Evolutionary conservation across 2,797 vertebrate species (phyloP), one percentile per base, ranked within the genome.

Genomic region (Ambastaia sidthimunki): DNA sequence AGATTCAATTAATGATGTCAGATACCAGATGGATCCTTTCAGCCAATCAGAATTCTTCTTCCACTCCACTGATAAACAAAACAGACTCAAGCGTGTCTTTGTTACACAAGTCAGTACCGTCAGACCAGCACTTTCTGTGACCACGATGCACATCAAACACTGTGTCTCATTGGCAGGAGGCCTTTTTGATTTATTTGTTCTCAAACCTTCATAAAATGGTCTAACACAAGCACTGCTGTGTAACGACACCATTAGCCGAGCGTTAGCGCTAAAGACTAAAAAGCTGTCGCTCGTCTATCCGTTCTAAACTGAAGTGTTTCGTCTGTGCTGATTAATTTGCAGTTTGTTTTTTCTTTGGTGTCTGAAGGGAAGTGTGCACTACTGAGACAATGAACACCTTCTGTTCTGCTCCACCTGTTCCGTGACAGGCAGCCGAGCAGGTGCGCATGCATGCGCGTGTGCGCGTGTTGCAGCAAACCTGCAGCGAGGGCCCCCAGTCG

Each of bases 351-450:
- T 69, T 69, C n/a, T 80, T 59, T 62, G 70, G 71, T 66, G 72
- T 78, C 80, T 67, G 50, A 74, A 69, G 76, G 48, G 79, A 84
- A 70, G 68, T 62, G 82, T 65, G 68, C 84, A 71, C 75, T 76
- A 55, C 74, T 2, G 80, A 80, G 72, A 65, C 71, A 66, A 79
- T 59, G 76, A 84, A 65, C 68, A 69, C 86, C 82, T 82, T 85
- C 77, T 85, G 86, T 85, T 87, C 71, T 44, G 82, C 77, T 82
- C 86, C 84, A 84, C 86, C 86, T 87, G 86, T 76, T 85, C 80
- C 65, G 7, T 79, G 82, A 85, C 83, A 73, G 72, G 78, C 84
- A 85, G 77, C 57, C 65, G 80, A 79, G 82, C 76, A 78, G 71
- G 82, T 74, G 79, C 76, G 74, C 34, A 62, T 62, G 75, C 74